Conservation (phyloP, 2,797 vertebrate species). For the Cyclopterus lumpus region DNA sequence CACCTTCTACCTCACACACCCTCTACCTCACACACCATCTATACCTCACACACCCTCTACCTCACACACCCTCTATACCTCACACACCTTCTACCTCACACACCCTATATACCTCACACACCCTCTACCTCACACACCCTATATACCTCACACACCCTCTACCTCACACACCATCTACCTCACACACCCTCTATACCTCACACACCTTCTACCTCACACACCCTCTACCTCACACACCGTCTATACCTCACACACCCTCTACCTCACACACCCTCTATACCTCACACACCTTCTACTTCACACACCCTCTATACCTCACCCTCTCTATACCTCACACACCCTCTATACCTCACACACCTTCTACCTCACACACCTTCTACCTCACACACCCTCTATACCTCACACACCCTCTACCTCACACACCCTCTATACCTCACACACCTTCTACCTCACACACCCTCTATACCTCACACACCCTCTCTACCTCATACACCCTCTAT, state of each 20-base stretch:
- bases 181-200: slow-evolving; percentile 22
- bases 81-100: slow-evolving; percentile 26
- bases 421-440: too few relatives aligned
- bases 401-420: slow-evolving; percentile 26
- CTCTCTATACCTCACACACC: slow-evolving; percentile 5
- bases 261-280: slow-evolving; percentile 32
- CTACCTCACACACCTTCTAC: slow-evolving; percentile 15
- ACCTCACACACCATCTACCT: slow-evolving; percentile 29
- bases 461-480: slow-evolving; percentile 15
- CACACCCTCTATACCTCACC: too few relatives aligned
- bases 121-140: slow-evolving; percentile 32
- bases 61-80: too few relatives aligned
- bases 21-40: slow-evolving; percentile 35
- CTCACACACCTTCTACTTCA: slow-evolving; percentile 21
- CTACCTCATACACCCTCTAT: too few relatives aligned
- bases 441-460: slow-evolving; percentile 32
- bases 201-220: slow-evolving; percentile 22
- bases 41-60: slow-evolving; percentile 13
- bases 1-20: slow-evolving; percentile 11
- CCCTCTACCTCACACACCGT: slow-evolving; percentile 32
- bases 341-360: slow-evolving; percentile 33
- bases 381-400: too few relatives aligned
- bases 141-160: slow-evolving; percentile 16
- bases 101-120: too few relatives aligned
- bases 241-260: slow-evolving; percentile 16